These are phyloP conservation scores for Ciona savignyi DNA, from an alignment of 23 tunicate genomes.

Conservation along the genomic window DNA sequence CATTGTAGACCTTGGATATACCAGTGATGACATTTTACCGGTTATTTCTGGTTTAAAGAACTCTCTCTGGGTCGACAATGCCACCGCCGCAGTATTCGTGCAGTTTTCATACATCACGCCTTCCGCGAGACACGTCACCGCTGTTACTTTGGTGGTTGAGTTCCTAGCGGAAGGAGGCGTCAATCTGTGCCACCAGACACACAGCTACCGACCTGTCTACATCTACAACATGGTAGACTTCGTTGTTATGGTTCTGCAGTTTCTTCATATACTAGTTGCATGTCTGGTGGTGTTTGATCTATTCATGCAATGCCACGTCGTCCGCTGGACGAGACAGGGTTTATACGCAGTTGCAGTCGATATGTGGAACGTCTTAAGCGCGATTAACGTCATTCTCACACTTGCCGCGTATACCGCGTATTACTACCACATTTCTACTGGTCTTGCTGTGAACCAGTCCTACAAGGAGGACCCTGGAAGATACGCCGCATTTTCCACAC, in stretches of 20 bases:
- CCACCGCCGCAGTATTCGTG: conserved; percentile 44
- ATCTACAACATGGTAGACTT: conserved; percentile 34
- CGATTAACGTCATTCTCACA: conserved; percentile 3
- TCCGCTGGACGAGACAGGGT: conserved; percentile 30
- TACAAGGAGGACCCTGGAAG: conserved; percentile 34
- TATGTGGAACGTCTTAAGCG: conserved; percentile 36
- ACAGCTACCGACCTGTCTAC: conserved; percentile 37
- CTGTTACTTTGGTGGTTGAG: conserved; percentile 34
- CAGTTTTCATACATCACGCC: conserved; percentile 36
- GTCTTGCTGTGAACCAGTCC: not conserved
- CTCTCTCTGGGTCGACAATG: conserved; percentile 44
- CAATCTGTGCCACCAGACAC: conserved; percentile 14
- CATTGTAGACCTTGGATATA: conserved; percentile 48
- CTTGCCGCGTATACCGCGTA: conserved; percentile 36
- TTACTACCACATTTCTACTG: conserved; percentile 8
- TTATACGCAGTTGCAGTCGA: conserved; percentile 15
- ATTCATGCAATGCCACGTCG: conserved; percentile 26
- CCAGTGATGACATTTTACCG: conserved; percentile 19
- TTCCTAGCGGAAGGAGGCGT: conserved; percentile 32
- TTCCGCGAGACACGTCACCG: conserved; percentile 15
- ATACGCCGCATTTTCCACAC: conserved; percentile 31
- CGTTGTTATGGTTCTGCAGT: conserved; percentile 16
- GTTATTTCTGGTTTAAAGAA: conserved; percentile 16
- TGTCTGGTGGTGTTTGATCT: conserved; percentile 12
- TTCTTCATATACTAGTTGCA: conserved; percentile 14